Base-by-base conservation (phyloP, 2,888 invertebrate species). In the Machimus rusticus region DNA sequence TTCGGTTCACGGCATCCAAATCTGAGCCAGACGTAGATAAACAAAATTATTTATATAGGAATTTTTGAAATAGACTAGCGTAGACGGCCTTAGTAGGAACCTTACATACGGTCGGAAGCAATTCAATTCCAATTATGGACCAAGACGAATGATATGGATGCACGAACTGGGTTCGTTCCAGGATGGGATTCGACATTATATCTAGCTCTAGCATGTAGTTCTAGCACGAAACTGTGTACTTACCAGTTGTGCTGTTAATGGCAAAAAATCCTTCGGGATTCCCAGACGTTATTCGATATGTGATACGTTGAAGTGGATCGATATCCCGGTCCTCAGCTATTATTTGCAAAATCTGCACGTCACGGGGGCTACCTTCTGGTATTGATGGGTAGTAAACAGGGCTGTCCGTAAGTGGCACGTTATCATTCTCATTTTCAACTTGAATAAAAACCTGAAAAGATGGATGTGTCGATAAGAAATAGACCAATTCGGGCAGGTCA, bases 371-470 rank as follows among this genome's bases (percentile, higher is more conserved):
- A 92, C 97, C 97, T 94, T 98, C 98, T 46, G 94, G 92, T 88
- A 99, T 95, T 43, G 94, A 94, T 3, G 97, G 96, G 91, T 95
- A 95, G 93, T 99, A 99, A 88, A 97, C 96, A 16, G 99, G 97
- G 90, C 95, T 95, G 90, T 95, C 95, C 89, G 98, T 97, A 93
- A 98, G 94, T 86, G 99, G 99, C 74, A 96, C 96, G 94, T 99
- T 98, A 94, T 99, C 99, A 93, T 99, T 99, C 91, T 96, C 97
- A 93, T 99, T 98, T 90, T 95, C 93, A 89, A 99, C 96, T 91
- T 96, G 95, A 82, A 97, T 94, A 92, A 95, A 97, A 77, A 98
- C 95, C 96, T 96, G 92, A 14, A 92, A 87, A 3, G 28, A 19
- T 9, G 19, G 12, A 9, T 28, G 14, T 16, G 31, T 6, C 51